Conservation (phyloP, 2,888 invertebrate species). For the Diarsia rubi region DNA sequence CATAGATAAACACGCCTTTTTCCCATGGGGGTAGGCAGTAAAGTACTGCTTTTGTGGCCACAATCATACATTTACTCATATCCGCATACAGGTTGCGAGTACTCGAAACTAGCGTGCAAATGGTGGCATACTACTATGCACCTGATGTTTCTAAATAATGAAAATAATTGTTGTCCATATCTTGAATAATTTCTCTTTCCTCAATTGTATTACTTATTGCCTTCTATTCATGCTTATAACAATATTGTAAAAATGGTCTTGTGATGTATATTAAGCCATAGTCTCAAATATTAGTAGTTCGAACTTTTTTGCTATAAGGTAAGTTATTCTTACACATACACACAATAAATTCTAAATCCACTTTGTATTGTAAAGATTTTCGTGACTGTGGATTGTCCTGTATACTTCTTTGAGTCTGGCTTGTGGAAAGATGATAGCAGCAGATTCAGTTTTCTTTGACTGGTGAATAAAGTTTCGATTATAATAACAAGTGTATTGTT, state of each 20-base stretch:
- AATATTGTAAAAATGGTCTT: slow-evolving; percentile 8
- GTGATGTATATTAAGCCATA: slow-evolving; percentile 10
- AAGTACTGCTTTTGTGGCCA: neutral
- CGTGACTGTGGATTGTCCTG: slow-evolving; percentile 28
- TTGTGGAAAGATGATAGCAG: slow-evolving; percentile 54
- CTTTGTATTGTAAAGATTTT: slow-evolving; percentile 14
- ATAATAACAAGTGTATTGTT: slow-evolving; percentile 5
- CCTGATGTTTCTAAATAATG: neutral
- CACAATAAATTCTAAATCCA: slow-evolving; percentile 30
- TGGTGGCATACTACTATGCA: neutral
- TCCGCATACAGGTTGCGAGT: neutral
- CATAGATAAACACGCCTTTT: neutral
- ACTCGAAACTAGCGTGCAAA: neutral
- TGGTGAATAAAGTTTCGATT: slow-evolving; percentile 62
- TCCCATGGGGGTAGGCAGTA: neutral
- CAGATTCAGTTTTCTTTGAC: slow-evolving; percentile 52
- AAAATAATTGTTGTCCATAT: neutral
- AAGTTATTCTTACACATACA: neutral
- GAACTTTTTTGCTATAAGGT: slow-evolving; percentile 9
- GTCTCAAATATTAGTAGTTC: neutral
- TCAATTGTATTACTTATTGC: neutral
- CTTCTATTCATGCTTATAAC: slow-evolving; percentile 23
- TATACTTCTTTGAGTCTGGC: slow-evolving; percentile 37
- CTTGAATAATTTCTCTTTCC: slow-evolving; percentile 6
- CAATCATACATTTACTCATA: neutral